A percentile compares a stretch with the other conserved stretches of the same genome.
Conservation (phyloP, 2,797 vertebrate species). For the Lutra lutra region DNA sequence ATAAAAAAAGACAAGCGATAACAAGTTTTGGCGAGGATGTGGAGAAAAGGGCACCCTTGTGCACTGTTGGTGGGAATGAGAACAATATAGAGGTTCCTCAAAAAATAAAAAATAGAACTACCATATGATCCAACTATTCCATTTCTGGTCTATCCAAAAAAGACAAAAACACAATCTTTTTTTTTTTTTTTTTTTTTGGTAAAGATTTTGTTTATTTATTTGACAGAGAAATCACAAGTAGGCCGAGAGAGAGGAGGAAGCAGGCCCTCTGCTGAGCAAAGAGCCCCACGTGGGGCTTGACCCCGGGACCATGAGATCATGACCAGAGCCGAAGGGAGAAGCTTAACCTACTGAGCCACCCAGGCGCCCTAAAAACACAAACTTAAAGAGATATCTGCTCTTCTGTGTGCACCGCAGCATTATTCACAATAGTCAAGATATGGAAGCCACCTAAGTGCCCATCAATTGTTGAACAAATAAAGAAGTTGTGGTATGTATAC, state of each 20-base stretch:
- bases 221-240: no score
- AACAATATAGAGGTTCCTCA: background rate
- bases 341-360: no score
- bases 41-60: background rate
- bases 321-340: no score
- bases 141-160: background rate
- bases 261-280: no score
- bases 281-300: no score
- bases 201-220: no score
- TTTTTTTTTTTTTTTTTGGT: no score
- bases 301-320: no score
- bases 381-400: background rate
- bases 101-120: background rate
- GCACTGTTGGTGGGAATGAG: background rate
- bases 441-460: background rate
- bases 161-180: background rate
- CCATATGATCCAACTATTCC: background rate
- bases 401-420: background rate
- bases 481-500: background rate
- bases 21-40: background rate
- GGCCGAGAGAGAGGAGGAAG: no score
- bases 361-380: background rate
- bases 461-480: background rate
- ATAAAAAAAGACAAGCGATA: background rate
- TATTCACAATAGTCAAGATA: background rate